phyloP scores from a whole-genome alignment of 2,888 invertebrate species.

The Allophyes oxyacanthae region DNA sequence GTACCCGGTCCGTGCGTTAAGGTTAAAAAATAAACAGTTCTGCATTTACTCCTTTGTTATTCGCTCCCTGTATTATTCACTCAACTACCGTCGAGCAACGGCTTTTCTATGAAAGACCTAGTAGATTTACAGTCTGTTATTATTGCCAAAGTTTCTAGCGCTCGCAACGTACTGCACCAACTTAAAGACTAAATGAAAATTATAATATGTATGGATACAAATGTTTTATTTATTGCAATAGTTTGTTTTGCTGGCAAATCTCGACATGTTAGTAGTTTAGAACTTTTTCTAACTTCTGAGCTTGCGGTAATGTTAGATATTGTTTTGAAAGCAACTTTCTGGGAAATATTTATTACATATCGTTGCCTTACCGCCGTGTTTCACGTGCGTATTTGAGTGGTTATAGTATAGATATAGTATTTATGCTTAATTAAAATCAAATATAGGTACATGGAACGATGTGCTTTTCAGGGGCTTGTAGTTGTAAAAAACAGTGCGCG shows the following conservation, averaged over 20 bases:
- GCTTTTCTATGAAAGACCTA: conserved; percentile 58
- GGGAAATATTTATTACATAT: background rate
- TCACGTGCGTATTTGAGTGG: too few relatives aligned
- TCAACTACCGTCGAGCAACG: conserved; percentile 42
- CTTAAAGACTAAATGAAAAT: conserved; percentile 62
- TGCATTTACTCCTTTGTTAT: conserved; percentile 14
- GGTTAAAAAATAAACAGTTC: conserved; percentile 40
- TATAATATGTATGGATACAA: conserved; percentile 62
- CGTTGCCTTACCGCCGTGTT: too few relatives aligned
- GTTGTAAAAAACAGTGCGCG: too few relatives aligned
- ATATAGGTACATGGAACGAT: too few relatives aligned
- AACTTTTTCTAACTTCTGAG: conserved; percentile 41
- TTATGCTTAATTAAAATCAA: too few relatives aligned
- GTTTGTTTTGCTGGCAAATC: conserved; percentile 57
- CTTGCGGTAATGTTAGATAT: conserved; percentile 15
- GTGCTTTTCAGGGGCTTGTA: too few relatives aligned
- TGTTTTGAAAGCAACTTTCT: conserved; percentile 16
- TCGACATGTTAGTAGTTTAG: conserved; percentile 35
- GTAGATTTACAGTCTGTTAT: conserved; percentile 71
- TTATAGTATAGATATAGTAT: too few relatives aligned
- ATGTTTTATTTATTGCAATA: conserved; percentile 65
- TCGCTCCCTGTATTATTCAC: conserved; percentile 33
- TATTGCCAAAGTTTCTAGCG: conserved; percentile 70
- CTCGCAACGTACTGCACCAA: conserved; percentile 46
- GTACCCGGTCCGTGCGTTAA: conserved; percentile 12